Evolutionary conservation across 2,888 invertebrate species (phyloP).

Genomic region (Leucania comma): DNA sequence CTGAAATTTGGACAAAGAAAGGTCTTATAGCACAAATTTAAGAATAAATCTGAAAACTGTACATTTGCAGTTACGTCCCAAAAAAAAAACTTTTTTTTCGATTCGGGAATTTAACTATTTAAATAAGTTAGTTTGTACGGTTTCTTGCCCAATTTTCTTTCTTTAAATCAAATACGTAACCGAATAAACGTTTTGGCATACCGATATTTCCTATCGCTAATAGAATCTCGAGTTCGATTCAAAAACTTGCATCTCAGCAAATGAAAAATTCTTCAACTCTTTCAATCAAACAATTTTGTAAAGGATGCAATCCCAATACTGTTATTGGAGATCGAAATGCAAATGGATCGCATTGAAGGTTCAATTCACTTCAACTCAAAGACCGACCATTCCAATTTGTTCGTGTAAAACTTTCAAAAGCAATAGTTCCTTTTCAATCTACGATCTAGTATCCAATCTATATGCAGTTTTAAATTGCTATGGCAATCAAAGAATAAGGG

Average conservation of each 20-base stretch:
- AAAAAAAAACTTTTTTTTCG: no score
- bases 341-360: constrained; percentile 39
- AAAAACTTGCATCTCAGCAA: not conserved
- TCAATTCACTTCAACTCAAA: constrained; percentile 34
- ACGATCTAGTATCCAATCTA: constrained; percentile 7
- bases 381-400: constrained; percentile 37
- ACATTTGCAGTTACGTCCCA: no score
- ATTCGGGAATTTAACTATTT: no score
- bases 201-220: no score
- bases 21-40: no score
- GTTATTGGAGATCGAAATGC: constrained; percentile 35
- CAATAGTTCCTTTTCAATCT: constrained; percentile 10
- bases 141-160: no score
- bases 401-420: constrained; percentile 32
- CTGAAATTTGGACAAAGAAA: no score
- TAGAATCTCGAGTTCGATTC: not conserved
- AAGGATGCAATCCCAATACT: constrained; percentile 16
- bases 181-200: no score
- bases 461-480: constrained; percentile 11
- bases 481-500: constrained; percentile 2
- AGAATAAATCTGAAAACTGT: no score
- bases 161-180: no score
- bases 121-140: no score
- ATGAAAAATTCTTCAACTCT: not conserved
- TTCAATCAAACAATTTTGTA: constrained; percentile 9